Conservation (phyloP, 2,113 vertebrate species). For the Eleginops maclovinus region DNA sequence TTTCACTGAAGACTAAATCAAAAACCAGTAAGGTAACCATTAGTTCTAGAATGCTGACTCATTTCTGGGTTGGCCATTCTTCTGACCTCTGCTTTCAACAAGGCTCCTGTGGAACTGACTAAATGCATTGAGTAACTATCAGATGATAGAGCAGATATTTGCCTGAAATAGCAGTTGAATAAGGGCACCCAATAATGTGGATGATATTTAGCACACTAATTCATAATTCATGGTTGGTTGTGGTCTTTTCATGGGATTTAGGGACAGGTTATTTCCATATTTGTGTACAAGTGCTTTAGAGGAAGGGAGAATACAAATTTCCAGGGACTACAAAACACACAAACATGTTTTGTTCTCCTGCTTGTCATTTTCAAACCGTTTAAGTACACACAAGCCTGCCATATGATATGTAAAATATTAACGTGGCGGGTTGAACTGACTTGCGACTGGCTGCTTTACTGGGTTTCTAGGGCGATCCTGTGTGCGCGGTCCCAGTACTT, state of each 20-base stretch:
- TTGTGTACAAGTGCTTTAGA: constrained; percentile 5
- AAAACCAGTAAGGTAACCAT: no score
- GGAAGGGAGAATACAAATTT: constrained; percentile 13
- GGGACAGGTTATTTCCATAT: background rate
- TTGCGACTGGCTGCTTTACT: constrained; percentile 47
- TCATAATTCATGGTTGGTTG: background rate
- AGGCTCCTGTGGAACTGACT: no score
- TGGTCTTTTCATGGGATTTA: background rate
- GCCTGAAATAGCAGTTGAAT: no score
- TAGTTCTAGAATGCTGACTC: no score
- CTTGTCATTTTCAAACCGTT: constrained; percentile 31
- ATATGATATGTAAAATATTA: constrained; percentile 51
- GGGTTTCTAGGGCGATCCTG: constrained; percentile 89
- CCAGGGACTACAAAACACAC: constrained; percentile 18
- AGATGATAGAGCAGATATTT: no score
- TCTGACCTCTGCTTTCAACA: no score
- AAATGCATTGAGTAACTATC: no score
- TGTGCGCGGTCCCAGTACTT: constrained; percentile 95
- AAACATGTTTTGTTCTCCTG: constrained; percentile 1
- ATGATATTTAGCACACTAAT: no score
- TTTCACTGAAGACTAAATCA: no score
- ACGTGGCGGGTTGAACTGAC: constrained; percentile 40
- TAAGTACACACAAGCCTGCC: background rate
- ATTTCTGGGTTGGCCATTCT: no score
- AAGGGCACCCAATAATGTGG: no score